Conservation (phyloP, 2,797 vertebrate species). For the Thripadectes ignobilis region DNA sequence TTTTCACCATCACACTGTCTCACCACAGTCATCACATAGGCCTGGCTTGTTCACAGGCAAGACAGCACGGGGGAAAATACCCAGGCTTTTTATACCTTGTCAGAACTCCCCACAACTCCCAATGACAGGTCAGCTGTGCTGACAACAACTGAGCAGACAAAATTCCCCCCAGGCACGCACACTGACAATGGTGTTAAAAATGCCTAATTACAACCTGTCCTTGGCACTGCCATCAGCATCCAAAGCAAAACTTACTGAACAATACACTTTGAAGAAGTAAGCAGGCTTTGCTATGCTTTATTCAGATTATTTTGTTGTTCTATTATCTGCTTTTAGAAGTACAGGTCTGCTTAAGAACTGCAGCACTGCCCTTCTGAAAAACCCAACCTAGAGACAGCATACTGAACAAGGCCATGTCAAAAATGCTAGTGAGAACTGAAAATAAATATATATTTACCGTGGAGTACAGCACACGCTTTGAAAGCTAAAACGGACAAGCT, state of each 20-base stretch:
- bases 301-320: neutral
- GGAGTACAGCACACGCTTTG: neutral
- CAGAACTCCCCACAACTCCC: neutral
- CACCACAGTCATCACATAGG: neutral
- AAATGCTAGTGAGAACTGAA: neutral
- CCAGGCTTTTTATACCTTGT: neutral
- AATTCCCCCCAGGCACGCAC: accelerated
- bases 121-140: neutral
- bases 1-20: neutral
- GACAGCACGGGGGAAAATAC: neutral
- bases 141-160: accelerated
- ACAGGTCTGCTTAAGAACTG: neutral
- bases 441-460: neutral
- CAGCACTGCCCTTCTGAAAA: neutral
- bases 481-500: neutral
- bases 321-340: neutral
- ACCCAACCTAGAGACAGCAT: neutral
- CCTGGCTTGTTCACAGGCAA: neutral
- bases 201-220: neutral
- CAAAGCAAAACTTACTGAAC: neutral
- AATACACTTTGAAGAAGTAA: neutral
- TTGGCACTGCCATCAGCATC: neutral
- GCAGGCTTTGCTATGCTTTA: neutral
- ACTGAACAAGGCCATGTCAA: accelerated
- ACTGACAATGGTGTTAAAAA: neutral